Evolutionary conservation across 1,140 invertebrate genomes (phyloP).

Genomic region (Pectinophora gossypiella): DNA sequence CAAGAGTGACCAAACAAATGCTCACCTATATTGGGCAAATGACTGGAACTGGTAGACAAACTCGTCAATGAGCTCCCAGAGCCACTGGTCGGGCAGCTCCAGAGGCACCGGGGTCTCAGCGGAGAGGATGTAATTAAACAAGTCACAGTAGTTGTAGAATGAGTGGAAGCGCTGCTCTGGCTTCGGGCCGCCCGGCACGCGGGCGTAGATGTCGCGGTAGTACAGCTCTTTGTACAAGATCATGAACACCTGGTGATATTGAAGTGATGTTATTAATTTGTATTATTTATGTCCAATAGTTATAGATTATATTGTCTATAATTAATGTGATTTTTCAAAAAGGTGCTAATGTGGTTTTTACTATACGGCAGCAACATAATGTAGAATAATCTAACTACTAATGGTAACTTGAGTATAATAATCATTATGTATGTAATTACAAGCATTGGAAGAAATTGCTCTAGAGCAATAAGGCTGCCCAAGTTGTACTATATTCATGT

Average conservation of each 20-base stretch:
- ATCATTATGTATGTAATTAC: no score
- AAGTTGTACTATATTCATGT: no score
- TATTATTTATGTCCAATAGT: no score
- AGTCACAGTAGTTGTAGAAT: conserved; percentile 98
- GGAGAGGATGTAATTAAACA: conserved; percentile 97
- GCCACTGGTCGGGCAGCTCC: conserved; percentile 98
- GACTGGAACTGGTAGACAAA: conserved; percentile 97
- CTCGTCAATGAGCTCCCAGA: conserved; percentile 99
- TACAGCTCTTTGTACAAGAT: conserved; percentile 99
- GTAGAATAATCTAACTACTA: no score
- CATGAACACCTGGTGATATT: conserved; percentile 90
- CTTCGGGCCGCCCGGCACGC: conserved; percentile 88
- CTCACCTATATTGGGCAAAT: conserved; percentile 91
- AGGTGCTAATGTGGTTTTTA: no score
- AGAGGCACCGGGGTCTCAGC: conserved; percentile 92
- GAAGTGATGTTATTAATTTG: no score
- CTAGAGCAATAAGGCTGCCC: no score
- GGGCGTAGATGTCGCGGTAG: conserved; percentile 97
- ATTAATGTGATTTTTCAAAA: no score
- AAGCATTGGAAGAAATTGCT: no score
- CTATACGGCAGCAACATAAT: no score
- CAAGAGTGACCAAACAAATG: conserved; percentile 1
- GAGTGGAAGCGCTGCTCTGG: conserved; percentile 95
- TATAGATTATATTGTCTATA: no score
- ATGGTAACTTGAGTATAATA: no score